Conservation (phyloP, 2,797 vertebrate genomes). For the Graptemys geographica region DNA sequence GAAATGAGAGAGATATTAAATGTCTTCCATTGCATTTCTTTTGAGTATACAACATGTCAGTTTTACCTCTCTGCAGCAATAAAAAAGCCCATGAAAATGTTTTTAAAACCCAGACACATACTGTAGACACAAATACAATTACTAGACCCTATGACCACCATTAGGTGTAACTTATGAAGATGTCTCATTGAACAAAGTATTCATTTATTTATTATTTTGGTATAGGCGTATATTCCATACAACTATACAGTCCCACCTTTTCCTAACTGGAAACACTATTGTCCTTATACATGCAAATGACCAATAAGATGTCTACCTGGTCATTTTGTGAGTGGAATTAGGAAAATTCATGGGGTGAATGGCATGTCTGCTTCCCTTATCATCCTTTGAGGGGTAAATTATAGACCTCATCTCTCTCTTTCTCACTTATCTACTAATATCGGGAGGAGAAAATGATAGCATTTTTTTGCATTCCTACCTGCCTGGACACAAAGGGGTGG, state of each 20-base stretch:
- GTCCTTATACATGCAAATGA: background rate
- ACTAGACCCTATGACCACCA: background rate
- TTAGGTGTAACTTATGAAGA: background rate
- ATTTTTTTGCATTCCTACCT: background rate
- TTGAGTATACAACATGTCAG: background rate
- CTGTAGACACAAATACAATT: background rate
- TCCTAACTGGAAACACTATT: background rate
- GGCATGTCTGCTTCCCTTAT: background rate
- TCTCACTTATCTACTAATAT: background rate
- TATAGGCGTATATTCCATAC: background rate
- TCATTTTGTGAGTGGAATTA: background rate
- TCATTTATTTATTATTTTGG: background rate
- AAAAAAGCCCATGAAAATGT: background rate
- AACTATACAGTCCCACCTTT: background rate
- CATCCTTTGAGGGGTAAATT: background rate
- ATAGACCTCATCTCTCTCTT: background rate
- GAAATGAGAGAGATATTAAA: background rate
- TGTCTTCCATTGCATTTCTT: background rate
- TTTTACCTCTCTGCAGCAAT: background rate
- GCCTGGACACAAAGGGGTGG: background rate
- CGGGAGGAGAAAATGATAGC: background rate
- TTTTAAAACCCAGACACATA: slow-evolving; percentile 32
- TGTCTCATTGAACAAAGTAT: background rate
- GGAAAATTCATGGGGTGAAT: background rate
- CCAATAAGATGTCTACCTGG: background rate